Base-by-base conservation (phyloP, 2,888 invertebrate species). In the Stegophylla sp. region DNA sequence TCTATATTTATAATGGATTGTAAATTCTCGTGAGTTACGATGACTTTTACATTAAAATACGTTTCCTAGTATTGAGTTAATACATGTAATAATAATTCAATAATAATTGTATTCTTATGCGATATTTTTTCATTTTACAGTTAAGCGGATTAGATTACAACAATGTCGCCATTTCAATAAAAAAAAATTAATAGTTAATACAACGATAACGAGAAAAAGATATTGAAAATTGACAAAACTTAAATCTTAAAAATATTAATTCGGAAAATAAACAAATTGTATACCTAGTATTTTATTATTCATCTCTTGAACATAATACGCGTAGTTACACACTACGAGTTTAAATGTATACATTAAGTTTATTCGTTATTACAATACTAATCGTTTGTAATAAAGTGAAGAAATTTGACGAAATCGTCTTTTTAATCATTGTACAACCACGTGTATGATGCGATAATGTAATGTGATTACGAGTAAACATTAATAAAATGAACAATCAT, bases 191-290 rank as follows among this genome's bases (percentile, higher is more conserved):
- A 61, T 0, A 61, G 28, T 9, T 45, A 45, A 45, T 12, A 56
- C 12, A 13, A 73, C 43, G 26, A 59, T n/a, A 43, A 72, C 20
- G 4, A 45, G 12, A 13, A 45, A 56, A n/a, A 12, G 20, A 56
- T 56, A 23, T 56, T 23, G 10, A 56, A n/a, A 45, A 45, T 67
- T 17, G 45, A 45, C 45, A 26, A 67, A 67, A 67, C 7, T 41
- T 20, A 15, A 17, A 12, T 20, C 13, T 28, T 7, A 34, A 61
- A 61, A 34, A 28, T 59, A 59, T 20, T 48, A 69, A 69, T 69
- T 69, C 69, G 51, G 28, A 69, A 69, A 51, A 51, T 69, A 69
- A 69, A 69, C 48, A 69, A 69, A 69, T 69, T 48, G 17, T 48
- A 48, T 15, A 48, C 48, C 15, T 48, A 48, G 17, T 48, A 48